phyloP scores from a whole-genome alignment of 2,888 invertebrate genomes.

The Macaria liturata region DNA sequence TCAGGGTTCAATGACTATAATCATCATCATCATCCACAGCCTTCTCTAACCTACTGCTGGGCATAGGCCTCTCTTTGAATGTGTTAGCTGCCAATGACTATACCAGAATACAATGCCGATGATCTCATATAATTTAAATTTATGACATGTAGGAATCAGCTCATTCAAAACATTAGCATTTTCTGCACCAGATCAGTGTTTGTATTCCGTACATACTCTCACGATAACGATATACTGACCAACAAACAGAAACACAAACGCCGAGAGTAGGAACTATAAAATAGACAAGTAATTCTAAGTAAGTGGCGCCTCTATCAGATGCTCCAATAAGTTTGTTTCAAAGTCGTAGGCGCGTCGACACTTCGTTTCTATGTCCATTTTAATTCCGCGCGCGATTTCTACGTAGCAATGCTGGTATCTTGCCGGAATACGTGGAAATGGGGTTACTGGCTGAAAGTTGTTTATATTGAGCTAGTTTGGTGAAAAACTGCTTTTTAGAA shows the following conservation, averaged over 20 bases:
- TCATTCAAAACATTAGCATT: conserved; percentile 14
- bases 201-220: conserved; percentile 52
- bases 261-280: no score
- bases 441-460: conserved; percentile 9
- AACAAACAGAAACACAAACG: no score
- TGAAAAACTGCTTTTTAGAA: neutral
- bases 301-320: no score
- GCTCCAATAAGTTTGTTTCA: no score
- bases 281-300: no score
- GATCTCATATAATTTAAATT: no score
- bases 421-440: conserved; percentile 19
- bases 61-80: no score
- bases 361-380: conserved; percentile 43
- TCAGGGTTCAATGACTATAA: no score
- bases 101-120: no score
- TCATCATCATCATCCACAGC: no score
- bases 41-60: no score
- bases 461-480: neutral
- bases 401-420: conserved; percentile 44
- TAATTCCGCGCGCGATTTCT: conserved; percentile 63
- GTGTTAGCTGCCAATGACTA: no score
- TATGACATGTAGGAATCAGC: neutral
- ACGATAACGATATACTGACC: conserved; percentile 36
- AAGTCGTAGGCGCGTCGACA: conserved; percentile 14
- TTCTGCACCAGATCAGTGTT: conserved; percentile 26